These are phyloP conservation scores for Margarornis squamiger DNA, from an alignment of 2,797 vertebrate species.

Conservation along the genomic window DNA sequence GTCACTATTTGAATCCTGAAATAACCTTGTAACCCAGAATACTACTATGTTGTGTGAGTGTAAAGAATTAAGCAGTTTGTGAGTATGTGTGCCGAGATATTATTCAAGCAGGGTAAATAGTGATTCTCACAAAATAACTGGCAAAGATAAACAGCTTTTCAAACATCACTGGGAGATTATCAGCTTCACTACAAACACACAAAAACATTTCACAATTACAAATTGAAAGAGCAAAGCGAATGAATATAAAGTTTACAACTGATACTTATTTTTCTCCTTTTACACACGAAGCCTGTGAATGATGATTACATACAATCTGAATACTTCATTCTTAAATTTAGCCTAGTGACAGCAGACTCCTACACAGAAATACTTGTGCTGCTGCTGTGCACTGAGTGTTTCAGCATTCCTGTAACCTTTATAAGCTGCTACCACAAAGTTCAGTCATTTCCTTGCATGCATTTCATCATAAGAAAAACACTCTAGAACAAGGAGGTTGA, in stretches of 20 bases:
- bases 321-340: background rate
- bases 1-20: background rate
- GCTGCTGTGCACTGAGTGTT: background rate
- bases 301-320: background rate
- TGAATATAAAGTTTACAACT: background rate
- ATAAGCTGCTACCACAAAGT: background rate
- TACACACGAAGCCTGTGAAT: background rate
- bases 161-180: background rate
- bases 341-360: background rate
- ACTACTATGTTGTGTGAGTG: background rate
- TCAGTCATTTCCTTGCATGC: background rate
- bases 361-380: background rate
- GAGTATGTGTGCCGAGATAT: background rate
- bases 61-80: background rate
- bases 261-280: background rate
- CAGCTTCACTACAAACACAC: background rate
- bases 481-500: background rate
- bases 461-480: background rate
- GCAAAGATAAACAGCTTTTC: background rate
- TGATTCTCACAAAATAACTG: background rate
- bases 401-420: conserved; percentile 27
- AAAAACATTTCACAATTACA: background rate
- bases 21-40: background rate
- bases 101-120: background rate
- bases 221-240: background rate